Evolutionary conservation across 2,888 invertebrate genomes (phyloP), one percentile per base, ranked within the genome.

Genomic region (Petrolisthes manimaculis): DNA sequence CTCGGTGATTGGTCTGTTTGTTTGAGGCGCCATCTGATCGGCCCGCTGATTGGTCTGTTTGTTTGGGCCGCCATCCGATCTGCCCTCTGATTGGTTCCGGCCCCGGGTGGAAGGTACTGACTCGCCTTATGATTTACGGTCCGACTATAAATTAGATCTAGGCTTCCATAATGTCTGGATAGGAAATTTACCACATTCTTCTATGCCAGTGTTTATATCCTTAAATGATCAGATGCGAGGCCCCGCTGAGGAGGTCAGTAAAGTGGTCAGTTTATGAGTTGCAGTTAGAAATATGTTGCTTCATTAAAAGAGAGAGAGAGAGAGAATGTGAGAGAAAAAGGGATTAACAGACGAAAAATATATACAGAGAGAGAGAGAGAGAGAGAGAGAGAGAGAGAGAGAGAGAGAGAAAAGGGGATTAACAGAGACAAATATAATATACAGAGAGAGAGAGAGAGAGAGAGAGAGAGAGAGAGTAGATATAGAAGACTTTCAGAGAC

Each of bases 121-220:
- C n/a, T n/a, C n/a, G n/a, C n/a, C n/a, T n/a, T 53, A 80, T 86
- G 86, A 71, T 86, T 86, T 80, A 85, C 56, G 55, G 37, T 5
- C 24, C 21, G 56, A 53, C 69, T 12, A 71, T 80, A 86, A 86
- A 80, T 86, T 74, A 86, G 37, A 86, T 80, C 78, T 67, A 24
- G 56, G 12, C 56, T 21, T 71, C 86, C 86, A 86, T 86, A 86
- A 86, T 86, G 71, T 86, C 71, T 55, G 74, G 80, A 80, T 71
- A 80, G 21, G 79, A 80, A 74, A 86, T 86, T 80, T 71, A 74
- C 80, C 86, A 86, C 86, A 86, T 86, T 86, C 86, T 80, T 86
- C 79, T 71, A 21, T 54, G 80, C 74, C 71, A 18, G 80, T 86
- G 86, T 85, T 85, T 85, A 85, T 80, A 80, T 67, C 86, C 69